Base-by-base conservation (phyloP, 2,888 invertebrate species). In the Troides oblongomaculatus region DNA sequence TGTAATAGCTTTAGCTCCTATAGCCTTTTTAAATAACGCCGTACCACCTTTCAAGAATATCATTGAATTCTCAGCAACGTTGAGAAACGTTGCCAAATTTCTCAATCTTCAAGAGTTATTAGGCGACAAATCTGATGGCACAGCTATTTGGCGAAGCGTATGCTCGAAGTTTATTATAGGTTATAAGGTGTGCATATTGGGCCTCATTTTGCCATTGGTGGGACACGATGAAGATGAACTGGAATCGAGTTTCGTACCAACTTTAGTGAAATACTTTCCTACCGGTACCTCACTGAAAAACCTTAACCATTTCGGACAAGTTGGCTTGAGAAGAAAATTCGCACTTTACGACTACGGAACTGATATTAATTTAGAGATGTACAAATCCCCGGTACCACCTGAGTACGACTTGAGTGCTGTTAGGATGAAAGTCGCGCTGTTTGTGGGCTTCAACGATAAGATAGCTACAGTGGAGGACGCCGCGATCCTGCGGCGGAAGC, bases 1-100 rank as follows among this genome's bases (percentile, higher is more conserved):
- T 0, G 85, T 92, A 72, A 87, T 93, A 69, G 90, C 92, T 21
- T 80, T 94, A 56, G 94, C 93, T 1, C 95, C 95, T 0, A 86
- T 94, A 0, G 92, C 92, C 2, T 94, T 85, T 73, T 78, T 92
- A 72, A 79, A 82, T 14, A 78, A 91, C 67, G 75, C 88, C 67
- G 74, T 78, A 68, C 79, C 80, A 0, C 75, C 82, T 0, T 2
- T 78, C 14, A 59, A 62, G 70, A 72, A 7, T 43, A 83, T 64
- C 84, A 85, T 75, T 71, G 18, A 80, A 83, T 5, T 53, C 4
- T 18, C 30, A 18, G 30, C 63, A 25, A 8, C 3, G 8, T 1
- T 63, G 14, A 23, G n/a, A 12, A 10, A 21, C 4, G 39, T 61
- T 2, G 43, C 61, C 17, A 17, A n/a, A 7, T 43, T 2, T 1